Conservation (phyloP, 2,113 vertebrate genomes). For the Heliornis fulica region DNA sequence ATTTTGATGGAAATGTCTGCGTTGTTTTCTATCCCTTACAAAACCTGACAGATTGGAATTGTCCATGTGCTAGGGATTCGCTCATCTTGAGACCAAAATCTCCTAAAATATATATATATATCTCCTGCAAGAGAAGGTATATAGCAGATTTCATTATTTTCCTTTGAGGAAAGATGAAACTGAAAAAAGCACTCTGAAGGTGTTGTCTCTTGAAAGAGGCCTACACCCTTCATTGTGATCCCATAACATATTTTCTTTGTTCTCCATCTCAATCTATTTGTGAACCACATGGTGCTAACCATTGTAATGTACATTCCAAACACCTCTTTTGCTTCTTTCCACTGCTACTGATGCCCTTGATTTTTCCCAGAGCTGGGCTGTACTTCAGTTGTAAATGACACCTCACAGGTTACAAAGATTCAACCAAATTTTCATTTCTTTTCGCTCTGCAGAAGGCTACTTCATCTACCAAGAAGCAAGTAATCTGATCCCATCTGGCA, state of each 20-base stretch:
- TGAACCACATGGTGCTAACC: background rate
- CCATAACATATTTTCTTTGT: background rate
- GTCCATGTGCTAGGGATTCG: background rate
- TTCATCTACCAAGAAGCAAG: conserved; percentile 67
- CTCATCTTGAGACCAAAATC: background rate
- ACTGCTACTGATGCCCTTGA: background rate
- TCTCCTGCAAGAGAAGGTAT: background rate
- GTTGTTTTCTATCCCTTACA: background rate
- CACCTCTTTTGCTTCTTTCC: background rate
- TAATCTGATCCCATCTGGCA: conserved; percentile 51
- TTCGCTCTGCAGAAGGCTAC: conserved; percentile 46
- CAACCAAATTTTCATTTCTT: background rate
- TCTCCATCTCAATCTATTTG: background rate
- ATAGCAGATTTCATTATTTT: background rate
- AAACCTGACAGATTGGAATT: background rate
- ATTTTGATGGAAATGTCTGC: background rate
- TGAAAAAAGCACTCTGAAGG: background rate
- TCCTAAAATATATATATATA: background rate
- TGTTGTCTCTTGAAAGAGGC: background rate
- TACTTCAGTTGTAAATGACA: background rate
- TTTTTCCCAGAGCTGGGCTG: background rate
- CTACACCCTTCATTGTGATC: background rate
- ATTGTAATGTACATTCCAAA: background rate
- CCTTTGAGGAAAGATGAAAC: background rate
- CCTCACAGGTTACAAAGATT: background rate